Percentiles rank a stretch among this genome's conserved stretches.
Evolutionary conservation across 2,797 vertebrate genomes (phyloP).

Genomic region (Rhodeus uyekii): DNA sequence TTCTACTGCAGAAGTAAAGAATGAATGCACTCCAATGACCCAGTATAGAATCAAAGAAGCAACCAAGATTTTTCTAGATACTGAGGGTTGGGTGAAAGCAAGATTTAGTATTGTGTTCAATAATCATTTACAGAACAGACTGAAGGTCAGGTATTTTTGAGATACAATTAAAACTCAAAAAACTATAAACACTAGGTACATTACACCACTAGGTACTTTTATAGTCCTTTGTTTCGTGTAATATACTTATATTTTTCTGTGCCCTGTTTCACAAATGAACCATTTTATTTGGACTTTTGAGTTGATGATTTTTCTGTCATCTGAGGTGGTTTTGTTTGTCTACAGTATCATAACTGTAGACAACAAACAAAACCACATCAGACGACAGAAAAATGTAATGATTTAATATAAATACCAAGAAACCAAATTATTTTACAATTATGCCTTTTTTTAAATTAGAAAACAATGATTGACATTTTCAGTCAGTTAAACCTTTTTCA

Average conservation of each 20-base stretch:
- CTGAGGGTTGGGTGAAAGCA: background rate
- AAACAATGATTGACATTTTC: background rate
- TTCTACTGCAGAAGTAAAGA: background rate
- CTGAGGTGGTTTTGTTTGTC: background rate
- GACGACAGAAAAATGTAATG: too few relatives aligned
- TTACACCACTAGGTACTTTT: too few relatives aligned
- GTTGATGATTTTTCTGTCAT: background rate
- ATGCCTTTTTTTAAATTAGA: background rate
- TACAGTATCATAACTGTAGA: too few relatives aligned
- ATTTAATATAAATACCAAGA: too few relatives aligned
- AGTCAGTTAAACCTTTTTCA: background rate
- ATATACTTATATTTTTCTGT: background rate
- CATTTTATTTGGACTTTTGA: background rate
- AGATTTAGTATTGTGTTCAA: background rate
- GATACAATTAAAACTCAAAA: background rate
- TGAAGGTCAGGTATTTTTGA: background rate
- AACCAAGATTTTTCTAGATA: background rate
- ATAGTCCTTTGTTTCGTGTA: too few relatives aligned
- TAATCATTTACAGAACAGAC: background rate
- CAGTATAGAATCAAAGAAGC: background rate
- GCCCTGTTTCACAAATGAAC: background rate
- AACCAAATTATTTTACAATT: too few relatives aligned
- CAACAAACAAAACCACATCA: too few relatives aligned
- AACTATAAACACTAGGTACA: too few relatives aligned
- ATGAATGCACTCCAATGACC: background rate